Conservation (phyloP, 2,797 vertebrate species). For the Sebastes vulpes region DNA sequence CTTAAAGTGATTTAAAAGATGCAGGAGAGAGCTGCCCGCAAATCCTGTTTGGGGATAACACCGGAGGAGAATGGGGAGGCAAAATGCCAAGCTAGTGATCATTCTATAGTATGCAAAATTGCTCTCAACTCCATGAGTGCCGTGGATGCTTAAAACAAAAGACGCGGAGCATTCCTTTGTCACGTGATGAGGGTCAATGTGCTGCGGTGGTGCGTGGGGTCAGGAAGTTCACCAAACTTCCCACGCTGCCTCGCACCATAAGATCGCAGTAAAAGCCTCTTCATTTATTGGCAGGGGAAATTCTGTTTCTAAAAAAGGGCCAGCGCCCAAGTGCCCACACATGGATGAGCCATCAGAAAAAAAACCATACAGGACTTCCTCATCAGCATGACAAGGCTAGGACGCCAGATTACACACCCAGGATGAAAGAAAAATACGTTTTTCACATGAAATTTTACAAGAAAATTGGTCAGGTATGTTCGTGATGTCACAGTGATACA, state of each 20-base stretch:
- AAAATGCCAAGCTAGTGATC: slow-evolving; percentile 75
- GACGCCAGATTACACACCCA: not conserved
- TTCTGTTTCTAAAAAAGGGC: slow-evolving; percentile 28
- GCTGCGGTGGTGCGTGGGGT: slow-evolving; percentile 73
- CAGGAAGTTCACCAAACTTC: slow-evolving; percentile 81
- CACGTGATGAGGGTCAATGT: slow-evolving; percentile 77
- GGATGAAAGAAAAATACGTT: not conserved
- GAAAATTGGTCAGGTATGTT: not conserved
- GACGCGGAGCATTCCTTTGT: slow-evolving; percentile 73
- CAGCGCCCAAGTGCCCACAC: slow-evolving; percentile 3
- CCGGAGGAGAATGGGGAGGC: slow-evolving; percentile 70
- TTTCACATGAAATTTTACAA: not conserved
- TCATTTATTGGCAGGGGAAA: slow-evolving; percentile 42
- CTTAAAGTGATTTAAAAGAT: slow-evolving; percentile 85
- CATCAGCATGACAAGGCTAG: slow-evolving; percentile 25
- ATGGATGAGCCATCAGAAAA: slow-evolving; percentile 30
- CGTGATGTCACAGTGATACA: not conserved
- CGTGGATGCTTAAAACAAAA: slow-evolving; percentile 80
- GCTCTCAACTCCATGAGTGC: slow-evolving; percentile 76
- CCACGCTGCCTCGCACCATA: slow-evolving; percentile 72
- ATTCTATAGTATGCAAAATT: slow-evolving; percentile 80
- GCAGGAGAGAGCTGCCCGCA: slow-evolving; percentile 71
- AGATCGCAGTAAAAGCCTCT: slow-evolving; percentile 35
- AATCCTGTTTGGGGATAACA: slow-evolving; percentile 79
- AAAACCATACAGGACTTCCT: slow-evolving; percentile 42